These are phyloP conservation scores for Myotis davidii DNA, from an alignment of 2,113 vertebrate species.

Conservation along the genomic window DNA sequence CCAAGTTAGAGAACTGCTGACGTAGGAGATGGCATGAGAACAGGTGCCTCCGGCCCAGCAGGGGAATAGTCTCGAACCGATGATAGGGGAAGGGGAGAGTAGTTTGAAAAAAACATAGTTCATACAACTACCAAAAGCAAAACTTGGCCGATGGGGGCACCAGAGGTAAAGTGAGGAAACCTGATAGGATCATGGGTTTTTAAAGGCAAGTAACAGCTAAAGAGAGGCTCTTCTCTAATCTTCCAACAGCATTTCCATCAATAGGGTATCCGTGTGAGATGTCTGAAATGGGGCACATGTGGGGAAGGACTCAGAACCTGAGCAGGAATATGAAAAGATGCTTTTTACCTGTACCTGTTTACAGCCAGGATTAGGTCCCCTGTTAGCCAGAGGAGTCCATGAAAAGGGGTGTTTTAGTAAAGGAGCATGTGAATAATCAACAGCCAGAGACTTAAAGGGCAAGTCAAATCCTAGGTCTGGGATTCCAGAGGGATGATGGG, in stretches of 20 bases:
- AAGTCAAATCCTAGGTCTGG: not conserved
- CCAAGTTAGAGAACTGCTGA: not conserved
- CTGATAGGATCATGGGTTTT: not conserved
- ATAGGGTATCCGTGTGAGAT: fast-evolving
- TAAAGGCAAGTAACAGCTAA: not conserved
- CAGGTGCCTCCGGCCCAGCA: not conserved
- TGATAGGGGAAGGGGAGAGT: not conserved
- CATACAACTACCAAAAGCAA: not conserved
- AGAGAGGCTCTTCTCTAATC: not conserved
- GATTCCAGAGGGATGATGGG: not conserved
- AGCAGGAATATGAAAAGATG: not conserved
- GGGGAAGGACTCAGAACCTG: not conserved
- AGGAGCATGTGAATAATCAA: too few species aligned
- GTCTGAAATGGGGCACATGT: not conserved
- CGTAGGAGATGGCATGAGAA: too few species aligned
- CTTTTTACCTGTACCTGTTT: too few species aligned
- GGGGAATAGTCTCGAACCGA: too few species aligned
- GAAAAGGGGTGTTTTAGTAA: not conserved
- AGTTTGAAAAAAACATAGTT: not conserved
- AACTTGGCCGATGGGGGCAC: not conserved
- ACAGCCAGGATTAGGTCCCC: not conserved
- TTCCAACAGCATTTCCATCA: not conserved
- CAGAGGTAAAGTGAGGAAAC: not conserved
- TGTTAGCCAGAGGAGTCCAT: not conserved
- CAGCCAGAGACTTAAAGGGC: not conserved